A percentile compares a stretch with the other conserved stretches of the same genome.
Conservation (phyloP, 2,888 invertebrate species). For the Abscondita cerata region DNA sequence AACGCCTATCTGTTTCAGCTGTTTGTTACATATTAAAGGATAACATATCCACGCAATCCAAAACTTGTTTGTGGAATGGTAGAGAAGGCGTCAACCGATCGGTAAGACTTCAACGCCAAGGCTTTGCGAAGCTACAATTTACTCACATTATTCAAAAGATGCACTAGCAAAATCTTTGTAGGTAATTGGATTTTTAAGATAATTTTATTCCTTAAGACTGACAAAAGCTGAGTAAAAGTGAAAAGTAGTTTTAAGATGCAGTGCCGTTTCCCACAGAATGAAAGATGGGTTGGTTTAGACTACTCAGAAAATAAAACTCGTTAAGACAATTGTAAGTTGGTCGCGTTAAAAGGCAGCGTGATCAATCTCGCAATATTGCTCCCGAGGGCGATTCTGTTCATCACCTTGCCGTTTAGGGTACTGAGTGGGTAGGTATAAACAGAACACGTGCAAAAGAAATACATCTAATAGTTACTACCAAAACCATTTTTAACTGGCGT, state of each 20-base stretch:
- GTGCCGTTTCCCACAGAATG: constrained; percentile 21
- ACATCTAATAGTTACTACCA: constrained; percentile 25
- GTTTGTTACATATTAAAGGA: constrained; percentile 29
- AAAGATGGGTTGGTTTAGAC: constrained; percentile 31
- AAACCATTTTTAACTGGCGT: constrained; percentile 16
- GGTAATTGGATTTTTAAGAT: constrained; percentile 35
- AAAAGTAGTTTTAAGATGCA: constrained; percentile 36
- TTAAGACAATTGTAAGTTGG: constrained; percentile 41
- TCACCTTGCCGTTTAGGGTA: constrained; percentile 34
- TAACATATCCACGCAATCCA: constrained; percentile 23
- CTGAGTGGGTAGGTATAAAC: constrained; percentile 15
- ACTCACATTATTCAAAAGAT: constrained; percentile 10
- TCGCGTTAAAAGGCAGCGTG: constrained; percentile 30
- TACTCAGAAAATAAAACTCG: constrained; percentile 40
- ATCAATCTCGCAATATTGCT: constrained; percentile 38
- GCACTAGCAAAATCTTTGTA: constrained; percentile 21
- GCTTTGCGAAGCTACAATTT: no score
- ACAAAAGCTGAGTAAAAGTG: constrained; percentile 24
- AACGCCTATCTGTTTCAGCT: constrained; percentile 32
- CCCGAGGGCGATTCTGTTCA: constrained; percentile 35
- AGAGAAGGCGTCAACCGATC: no score
- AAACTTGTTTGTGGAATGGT: no score
- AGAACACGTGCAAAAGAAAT: constrained; percentile 29
- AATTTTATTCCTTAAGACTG: constrained; percentile 29
- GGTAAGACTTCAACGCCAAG: no score